Evolutionary conservation across 2,113 vertebrate genomes (phyloP).

Genomic region (Chunga burmeisteri): DNA sequence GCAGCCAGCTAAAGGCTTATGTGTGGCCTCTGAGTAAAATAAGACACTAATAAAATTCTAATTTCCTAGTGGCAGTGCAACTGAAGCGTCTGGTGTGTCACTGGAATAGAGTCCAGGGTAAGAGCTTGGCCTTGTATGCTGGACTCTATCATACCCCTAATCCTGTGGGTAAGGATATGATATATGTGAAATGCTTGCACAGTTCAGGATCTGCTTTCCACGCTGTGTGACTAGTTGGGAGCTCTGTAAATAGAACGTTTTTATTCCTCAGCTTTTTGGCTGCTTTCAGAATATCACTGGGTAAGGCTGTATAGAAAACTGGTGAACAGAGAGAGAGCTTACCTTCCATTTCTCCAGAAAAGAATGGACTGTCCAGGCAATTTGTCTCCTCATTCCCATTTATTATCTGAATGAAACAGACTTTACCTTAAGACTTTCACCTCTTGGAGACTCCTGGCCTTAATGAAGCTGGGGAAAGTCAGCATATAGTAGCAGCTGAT

Average conservation of each 20-base stretch:
- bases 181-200: neutral
- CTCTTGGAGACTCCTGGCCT: neutral
- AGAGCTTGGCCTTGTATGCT: neutral
- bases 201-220: neutral
- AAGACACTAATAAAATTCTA: neutral
- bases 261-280: neutral
- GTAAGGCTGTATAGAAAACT: neutral
- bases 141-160: neutral
- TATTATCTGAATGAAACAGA: neutral
- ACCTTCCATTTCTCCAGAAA: neutral
- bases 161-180: neutral
- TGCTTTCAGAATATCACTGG: neutral
- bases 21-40: neutral
- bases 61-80: neutral
- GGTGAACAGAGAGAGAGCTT: neutral
- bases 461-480: neutral
- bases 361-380: neutral
- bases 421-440: neutral
- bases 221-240: neutral
- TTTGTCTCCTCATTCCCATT: neutral
- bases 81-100: fast-evolving
- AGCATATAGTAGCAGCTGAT: neutral
- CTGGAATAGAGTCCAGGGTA: neutral
- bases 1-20: neutral
- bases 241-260: neutral